A percentile compares a stretch with the other conserved stretches of the same genome.
Conservation (phyloP, 2,888 invertebrate genomes). For the Chalcosyrphus nemorum region DNA sequence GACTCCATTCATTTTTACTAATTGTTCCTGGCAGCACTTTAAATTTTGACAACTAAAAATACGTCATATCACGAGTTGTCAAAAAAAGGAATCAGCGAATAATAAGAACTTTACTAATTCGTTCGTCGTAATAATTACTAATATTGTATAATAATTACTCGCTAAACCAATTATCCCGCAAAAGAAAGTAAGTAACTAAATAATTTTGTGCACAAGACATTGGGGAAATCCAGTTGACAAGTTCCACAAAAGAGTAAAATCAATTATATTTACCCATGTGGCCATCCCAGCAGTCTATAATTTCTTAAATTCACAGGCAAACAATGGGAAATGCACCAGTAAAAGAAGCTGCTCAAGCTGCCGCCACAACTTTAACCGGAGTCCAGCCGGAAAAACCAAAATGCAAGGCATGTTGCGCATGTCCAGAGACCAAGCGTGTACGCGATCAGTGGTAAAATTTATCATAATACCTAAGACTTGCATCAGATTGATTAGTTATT, state of each 20-base stretch:
- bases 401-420: conserved; percentile 97
- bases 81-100: not conserved
- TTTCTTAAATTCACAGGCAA: not conserved
- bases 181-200: not conserved
- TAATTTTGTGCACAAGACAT: not conserved
- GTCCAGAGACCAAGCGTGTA: conserved; percentile 95
- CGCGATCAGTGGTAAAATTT: conserved; percentile 93
- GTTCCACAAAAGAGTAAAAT: not conserved
- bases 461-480: not conserved
- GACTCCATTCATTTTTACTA: not conserved
- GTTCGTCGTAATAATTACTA: not conserved
- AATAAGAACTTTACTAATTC: too few species aligned
- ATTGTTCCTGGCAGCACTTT: not conserved
- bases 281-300: not conserved
- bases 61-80: conserved; percentile 3
- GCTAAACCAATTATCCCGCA: not conserved
- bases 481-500: not conserved
- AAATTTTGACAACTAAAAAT: not conserved
- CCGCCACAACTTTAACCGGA: conserved; percentile 75
- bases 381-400: conserved; percentile 86
- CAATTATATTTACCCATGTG: not conserved
- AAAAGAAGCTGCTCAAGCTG: conserved; percentile 83
- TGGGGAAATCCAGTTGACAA: not conserved
- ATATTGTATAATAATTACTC: not conserved
- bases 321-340: conserved; percentile 84